Evolutionary conservation across 2,113 vertebrate genomes (phyloP).

Genomic region (Craseonycteris thonglongyai): DNA sequence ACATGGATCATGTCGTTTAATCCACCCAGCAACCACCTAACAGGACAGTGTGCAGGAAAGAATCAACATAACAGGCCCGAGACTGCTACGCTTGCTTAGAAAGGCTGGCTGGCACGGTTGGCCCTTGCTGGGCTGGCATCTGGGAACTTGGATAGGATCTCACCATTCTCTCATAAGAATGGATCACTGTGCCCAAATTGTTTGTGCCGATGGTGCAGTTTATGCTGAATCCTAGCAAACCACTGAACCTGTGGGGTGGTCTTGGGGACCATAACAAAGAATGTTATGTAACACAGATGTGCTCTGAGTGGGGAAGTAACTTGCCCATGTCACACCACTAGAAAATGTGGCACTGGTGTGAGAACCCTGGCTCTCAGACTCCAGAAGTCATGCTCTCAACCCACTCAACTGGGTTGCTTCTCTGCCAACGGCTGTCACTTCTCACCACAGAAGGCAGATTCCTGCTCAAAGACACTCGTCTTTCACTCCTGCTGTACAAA

Average conservation of each 20-base stretch:
- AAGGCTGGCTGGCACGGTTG: not conserved
- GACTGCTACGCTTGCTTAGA: not conserved
- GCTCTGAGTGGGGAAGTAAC: not conserved
- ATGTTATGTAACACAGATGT: not conserved
- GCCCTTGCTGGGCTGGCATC: not conserved
- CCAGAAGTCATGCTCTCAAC: not conserved
- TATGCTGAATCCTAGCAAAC: not conserved
- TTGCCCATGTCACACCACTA: not conserved
- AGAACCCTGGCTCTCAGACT: not conserved
- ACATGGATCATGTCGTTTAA: not conserved
- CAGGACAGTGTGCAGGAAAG: not conserved
- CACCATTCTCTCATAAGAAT: not conserved
- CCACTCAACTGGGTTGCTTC: not conserved
- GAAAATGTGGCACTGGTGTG: not conserved
- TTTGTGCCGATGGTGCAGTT: not conserved
- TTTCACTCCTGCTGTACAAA: slow-evolving; percentile 10
- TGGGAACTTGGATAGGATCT: accelerated
- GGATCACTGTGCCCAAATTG: not conserved
- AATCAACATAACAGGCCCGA: accelerated
- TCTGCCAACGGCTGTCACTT: not conserved
- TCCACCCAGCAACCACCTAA: not conserved
- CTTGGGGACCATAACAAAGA: not conserved
- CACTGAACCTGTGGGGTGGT: not conserved
- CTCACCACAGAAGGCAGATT: slow-evolving; percentile 9
- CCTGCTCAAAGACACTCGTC: slow-evolving; percentile 36